Conservation (phyloP, 2,888 invertebrate genomes). For the Drosophila anceps region DNA sequence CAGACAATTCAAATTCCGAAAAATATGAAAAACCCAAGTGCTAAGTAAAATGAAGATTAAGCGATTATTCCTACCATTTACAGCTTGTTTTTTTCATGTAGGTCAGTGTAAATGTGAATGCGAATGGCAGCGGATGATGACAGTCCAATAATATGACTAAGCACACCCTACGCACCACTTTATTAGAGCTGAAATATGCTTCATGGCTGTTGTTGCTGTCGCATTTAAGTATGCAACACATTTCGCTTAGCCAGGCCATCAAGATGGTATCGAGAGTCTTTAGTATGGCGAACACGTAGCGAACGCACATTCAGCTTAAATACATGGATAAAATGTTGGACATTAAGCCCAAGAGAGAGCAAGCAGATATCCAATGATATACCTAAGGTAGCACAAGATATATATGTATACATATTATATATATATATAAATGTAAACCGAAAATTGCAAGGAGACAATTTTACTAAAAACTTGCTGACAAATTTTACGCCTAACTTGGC, state of each 20-base stretch:
- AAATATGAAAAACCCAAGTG: neutral
- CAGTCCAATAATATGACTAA: slow-evolving; percentile 47
- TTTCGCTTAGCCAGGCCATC: slow-evolving; percentile 42
- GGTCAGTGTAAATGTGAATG: slow-evolving; percentile 27
- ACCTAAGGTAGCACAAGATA: slow-evolving; percentile 12
- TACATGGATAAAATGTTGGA: slow-evolving; percentile 74
- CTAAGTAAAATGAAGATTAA: neutral
- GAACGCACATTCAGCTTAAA: slow-evolving; percentile 70
- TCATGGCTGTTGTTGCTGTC: slow-evolving; percentile 51
- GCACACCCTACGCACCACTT: slow-evolving; percentile 64
- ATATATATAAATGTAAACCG: neutral
- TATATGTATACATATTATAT: neutral
- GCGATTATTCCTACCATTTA: slow-evolving; percentile 15
- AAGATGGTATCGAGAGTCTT: slow-evolving; percentile 52
- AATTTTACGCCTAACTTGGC: slow-evolving; percentile 64
- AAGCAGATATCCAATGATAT: slow-evolving; percentile 37
- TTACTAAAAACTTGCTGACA: slow-evolving; percentile 39
- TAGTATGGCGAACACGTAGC: slow-evolving; percentile 71
- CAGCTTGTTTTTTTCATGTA: slow-evolving; percentile 17
- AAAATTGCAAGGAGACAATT: slow-evolving; percentile 17
- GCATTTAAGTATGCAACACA: slow-evolving; percentile 64
- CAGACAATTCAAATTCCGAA: neutral
- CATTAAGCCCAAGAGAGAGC: slow-evolving; percentile 58
- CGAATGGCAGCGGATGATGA: slow-evolving; percentile 26
- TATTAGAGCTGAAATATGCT: slow-evolving; percentile 70